These are phyloP conservation scores for Imbricaverruca yamaguchii DNA, from an alignment of 2,888 invertebrate genomes.

Conservation along the genomic window DNA sequence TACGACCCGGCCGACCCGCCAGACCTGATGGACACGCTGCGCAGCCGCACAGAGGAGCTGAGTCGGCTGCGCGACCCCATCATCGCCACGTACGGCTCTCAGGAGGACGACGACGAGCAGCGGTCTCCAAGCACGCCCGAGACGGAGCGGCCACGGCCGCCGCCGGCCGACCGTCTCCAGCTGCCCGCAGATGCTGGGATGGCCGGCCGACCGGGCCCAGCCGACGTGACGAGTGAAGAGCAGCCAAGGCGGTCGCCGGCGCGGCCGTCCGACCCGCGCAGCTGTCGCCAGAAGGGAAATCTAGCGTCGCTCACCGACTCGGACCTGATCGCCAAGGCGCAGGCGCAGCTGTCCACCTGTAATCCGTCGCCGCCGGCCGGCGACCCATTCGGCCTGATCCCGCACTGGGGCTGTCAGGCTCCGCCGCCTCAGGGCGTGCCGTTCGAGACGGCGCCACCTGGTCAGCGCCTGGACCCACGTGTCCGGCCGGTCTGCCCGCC, in stretches of 20 bases:
- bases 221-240: neutral
- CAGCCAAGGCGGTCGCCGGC: neutral
- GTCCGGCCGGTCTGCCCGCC: neutral
- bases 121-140: neutral
- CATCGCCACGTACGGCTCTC: constrained; percentile 8
- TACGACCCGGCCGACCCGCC: constrained; percentile 22
- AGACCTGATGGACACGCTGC: constrained; percentile 2
- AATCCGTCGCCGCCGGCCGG: neutral
- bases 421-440: neutral
- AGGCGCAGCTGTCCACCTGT: constrained; percentile 11
- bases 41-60: neutral
- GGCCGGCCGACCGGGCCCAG: neutral
- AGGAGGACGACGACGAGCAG: neutral
- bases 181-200: neutral
- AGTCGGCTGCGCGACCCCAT: constrained; percentile 1
- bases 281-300: neutral
- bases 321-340: constrained; percentile 11
- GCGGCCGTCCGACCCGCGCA: neutral
- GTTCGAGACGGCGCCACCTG: neutral
- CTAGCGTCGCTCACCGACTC: constrained; percentile 13
- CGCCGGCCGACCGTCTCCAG: neutral
- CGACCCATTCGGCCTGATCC: neutral
- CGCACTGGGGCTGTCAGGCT: neutral
- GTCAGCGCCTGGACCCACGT: neutral
- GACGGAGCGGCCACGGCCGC: neutral